Evolutionary conservation across 1,140 invertebrate genomes (phyloP).

Genomic region (Muscidifurax raptorellus): DNA sequence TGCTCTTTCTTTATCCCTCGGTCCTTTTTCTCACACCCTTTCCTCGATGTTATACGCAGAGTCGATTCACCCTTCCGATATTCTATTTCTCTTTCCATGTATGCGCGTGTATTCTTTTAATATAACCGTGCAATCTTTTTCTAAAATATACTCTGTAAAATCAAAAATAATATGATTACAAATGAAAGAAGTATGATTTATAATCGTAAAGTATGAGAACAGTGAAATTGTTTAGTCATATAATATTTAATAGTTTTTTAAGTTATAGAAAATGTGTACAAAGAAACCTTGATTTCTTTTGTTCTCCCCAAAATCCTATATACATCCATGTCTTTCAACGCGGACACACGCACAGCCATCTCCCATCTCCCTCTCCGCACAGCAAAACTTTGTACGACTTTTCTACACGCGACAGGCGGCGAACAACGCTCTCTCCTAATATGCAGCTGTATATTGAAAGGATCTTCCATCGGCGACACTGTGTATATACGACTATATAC

Average conservation of each 20-base stretch:
- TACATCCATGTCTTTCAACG: not conserved
- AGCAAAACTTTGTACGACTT: not conserved
- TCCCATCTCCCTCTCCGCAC: not conserved
- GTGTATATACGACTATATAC: too few relatives aligned
- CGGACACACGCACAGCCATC: too few relatives aligned
- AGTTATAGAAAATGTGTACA: too few relatives aligned
- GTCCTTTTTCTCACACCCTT: constrained; percentile 30
- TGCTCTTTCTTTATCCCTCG: constrained; percentile 58
- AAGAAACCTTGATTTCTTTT: too few relatives aligned
- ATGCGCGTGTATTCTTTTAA: not conserved
- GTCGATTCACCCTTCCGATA: constrained; percentile 5
- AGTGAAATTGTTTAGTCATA: too few relatives aligned
- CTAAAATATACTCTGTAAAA: too few relatives aligned
- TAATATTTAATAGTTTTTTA: too few relatives aligned
- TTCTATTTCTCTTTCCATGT: not conserved
- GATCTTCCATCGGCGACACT: not conserved
- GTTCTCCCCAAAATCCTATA: too few relatives aligned
- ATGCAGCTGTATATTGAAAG: constrained; percentile 35
- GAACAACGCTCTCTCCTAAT: not conserved
- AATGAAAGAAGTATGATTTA: too few relatives aligned
- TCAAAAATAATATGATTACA: too few relatives aligned
- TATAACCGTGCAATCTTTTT: not conserved
- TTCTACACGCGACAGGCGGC: not conserved
- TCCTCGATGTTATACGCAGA: not conserved
- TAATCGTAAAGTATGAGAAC: too few relatives aligned